A percentile compares a stretch with the other conserved stretches of the same genome.
These are phyloP conservation scores for Carcina quercana DNA, from an alignment of 2,888 invertebrate genomes.

Conservation along the genomic window DNA sequence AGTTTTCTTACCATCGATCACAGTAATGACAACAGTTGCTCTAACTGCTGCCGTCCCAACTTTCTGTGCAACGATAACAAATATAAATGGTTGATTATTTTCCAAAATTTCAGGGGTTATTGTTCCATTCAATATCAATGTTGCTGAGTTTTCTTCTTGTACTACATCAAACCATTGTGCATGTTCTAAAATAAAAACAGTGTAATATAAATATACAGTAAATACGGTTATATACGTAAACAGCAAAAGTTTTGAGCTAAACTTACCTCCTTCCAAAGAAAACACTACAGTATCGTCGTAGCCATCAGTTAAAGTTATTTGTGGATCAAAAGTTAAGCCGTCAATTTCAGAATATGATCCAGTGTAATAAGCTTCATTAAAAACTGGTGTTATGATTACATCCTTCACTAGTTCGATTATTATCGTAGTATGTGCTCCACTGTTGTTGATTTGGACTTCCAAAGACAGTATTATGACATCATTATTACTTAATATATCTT, in stretches of 20 bases:
- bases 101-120: conserved; percentile 24
- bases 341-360: conserved; percentile 16
- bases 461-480: conserved; percentile 23
- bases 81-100: conserved; percentile 25
- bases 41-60: conserved; percentile 17
- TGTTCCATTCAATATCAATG: conserved; percentile 13
- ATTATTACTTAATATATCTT: conserved; percentile 16
- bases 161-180: conserved; percentile 19
- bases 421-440: conserved; percentile 15
- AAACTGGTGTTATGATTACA: conserved; percentile 14
- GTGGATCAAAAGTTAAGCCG: conserved; percentile 4
- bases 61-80: conserved; percentile 21
- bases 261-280: conserved; percentile 15
- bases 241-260: no score
- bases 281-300: conserved; percentile 11
- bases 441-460: conserved; percentile 15
- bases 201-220: neutral
- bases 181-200: conserved; percentile 12
- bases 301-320: conserved; percentile 18
- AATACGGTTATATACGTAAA: no score
- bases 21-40: conserved; percentile 22
- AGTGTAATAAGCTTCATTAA: conserved; percentile 21
- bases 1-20: conserved; percentile 19
- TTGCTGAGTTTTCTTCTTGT: no score
- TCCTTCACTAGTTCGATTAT: conserved; percentile 11